Evolutionary conservation across 1,140 invertebrate species (phyloP).

Genomic region (Sweltsa coloradensis): DNA sequence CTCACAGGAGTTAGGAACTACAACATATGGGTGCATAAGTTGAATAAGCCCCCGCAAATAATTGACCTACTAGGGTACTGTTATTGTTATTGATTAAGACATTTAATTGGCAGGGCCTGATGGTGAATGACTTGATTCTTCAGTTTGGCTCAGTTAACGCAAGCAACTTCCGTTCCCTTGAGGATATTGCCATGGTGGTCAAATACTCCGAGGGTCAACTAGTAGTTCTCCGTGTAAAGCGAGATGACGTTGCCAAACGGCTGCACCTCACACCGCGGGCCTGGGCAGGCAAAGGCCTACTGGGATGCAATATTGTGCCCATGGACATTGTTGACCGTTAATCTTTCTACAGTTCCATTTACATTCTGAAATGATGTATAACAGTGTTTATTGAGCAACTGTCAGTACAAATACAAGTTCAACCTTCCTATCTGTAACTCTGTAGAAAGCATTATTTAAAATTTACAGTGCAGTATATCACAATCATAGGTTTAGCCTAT

Average conservation of each 20-base stretch:
- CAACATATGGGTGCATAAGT: too few species aligned
- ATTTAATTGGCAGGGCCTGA: slow-evolving; percentile 71
- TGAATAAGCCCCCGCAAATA: too few species aligned
- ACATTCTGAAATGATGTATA: too few species aligned
- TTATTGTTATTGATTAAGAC: too few species aligned
- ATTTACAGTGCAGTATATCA: too few species aligned
- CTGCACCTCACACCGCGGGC: slow-evolving; percentile 49
- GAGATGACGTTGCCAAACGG: slow-evolving; percentile 34
- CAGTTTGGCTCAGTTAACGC: slow-evolving; percentile 73
- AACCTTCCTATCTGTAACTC: too few species aligned
- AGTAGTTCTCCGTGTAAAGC: slow-evolving; percentile 45
- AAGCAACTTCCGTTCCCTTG: slow-evolving; percentile 56
- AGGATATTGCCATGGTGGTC: slow-evolving; percentile 48
- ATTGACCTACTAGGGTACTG: too few species aligned
- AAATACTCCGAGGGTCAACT: slow-evolving; percentile 53
- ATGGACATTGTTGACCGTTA: slow-evolving; percentile 37
- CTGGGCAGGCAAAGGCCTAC: slow-evolving; percentile 59
- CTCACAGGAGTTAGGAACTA: too few species aligned
- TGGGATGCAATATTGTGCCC: slow-evolving; percentile 59
- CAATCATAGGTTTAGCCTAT: too few species aligned
- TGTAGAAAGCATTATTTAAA: too few species aligned
- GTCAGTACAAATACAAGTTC: too few species aligned
- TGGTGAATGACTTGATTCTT: slow-evolving; percentile 56
- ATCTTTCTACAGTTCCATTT: slow-evolving; percentile 13
- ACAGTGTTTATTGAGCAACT: too few species aligned